phyloP scores from a whole-genome alignment of 2,888 invertebrate genomes.

The Idaea dimidiata region DNA sequence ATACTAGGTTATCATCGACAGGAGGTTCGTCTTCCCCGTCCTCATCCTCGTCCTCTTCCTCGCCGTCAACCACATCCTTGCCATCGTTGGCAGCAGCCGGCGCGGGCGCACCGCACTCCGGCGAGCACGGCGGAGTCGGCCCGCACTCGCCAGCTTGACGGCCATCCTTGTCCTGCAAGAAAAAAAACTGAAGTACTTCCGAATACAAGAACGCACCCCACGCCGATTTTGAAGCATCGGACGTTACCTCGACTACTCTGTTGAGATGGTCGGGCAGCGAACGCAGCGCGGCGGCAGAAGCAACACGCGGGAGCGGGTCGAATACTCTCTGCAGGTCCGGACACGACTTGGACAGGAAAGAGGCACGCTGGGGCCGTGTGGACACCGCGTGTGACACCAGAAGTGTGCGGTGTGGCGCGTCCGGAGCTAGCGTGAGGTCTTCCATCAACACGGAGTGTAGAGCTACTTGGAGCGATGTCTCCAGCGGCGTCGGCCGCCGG shows the following conservation, averaged over 20 bases:
- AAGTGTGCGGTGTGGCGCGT: conserved; percentile 91
- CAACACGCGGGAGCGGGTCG: conserved; percentile 28
- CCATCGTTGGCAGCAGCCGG: conserved; percentile 4
- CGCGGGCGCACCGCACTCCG: conserved; percentile 49
- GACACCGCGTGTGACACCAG: conserved; percentile 86
- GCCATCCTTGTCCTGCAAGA: conserved; percentile 14
- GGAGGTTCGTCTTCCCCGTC: conserved; percentile 62
- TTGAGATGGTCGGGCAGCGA: conserved; percentile 50
- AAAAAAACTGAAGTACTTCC: no score
- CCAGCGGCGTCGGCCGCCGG: conserved; percentile 83
- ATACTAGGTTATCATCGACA: conserved; percentile 85
- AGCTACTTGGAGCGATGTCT: conserved; percentile 89
- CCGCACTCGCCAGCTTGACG: conserved; percentile 61
- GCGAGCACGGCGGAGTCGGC: conserved; percentile 85
- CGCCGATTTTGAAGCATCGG: neutral
- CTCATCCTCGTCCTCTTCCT: conserved; percentile 32
- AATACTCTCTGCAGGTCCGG: conserved; percentile 82
- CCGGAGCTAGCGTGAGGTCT: conserved; percentile 89
- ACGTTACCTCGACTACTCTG: conserved; percentile 44
- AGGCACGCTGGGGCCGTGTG: conserved; percentile 66
- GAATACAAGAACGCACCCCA: no score
- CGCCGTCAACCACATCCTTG: conserved; percentile 16
- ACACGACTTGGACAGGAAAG: conserved; percentile 89
- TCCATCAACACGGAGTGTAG: conserved; percentile 94
- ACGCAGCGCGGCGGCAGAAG: conserved; percentile 17